Conservation (phyloP, 1,140 invertebrate species). For the Propsilocerus akamusi region DNA sequence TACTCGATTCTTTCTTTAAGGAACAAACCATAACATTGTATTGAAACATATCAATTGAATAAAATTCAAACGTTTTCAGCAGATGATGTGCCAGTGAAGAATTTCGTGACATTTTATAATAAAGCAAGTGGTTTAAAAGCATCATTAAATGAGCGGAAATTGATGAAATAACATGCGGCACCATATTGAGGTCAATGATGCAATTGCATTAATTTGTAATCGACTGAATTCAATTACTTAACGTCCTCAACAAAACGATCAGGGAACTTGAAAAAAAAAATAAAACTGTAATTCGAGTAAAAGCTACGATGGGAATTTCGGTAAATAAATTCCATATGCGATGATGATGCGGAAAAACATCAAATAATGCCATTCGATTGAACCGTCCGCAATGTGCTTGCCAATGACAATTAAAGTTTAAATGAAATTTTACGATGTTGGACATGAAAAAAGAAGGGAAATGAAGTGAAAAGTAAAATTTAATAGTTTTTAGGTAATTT, state of each 20-base stretch:
- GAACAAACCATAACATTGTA: too few relatives aligned
- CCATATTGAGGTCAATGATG: too few relatives aligned
- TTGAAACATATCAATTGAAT: too few relatives aligned
- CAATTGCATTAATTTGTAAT: background rate
- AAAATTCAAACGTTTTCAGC: too few relatives aligned
- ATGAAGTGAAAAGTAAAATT: background rate
- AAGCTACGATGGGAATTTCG: background rate
- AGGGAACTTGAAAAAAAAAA: background rate
- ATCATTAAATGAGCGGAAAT: too few relatives aligned
- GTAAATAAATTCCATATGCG: background rate
- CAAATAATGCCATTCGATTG: too few relatives aligned
- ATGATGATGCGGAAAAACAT: background rate
- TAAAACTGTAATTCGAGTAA: background rate
- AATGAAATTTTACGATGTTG: background rate
- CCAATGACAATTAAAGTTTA: background rate
- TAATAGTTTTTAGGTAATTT: too few relatives aligned
- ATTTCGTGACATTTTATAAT: too few relatives aligned
- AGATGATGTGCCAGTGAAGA: too few relatives aligned
- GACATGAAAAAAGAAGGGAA: background rate
- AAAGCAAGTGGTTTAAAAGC: too few relatives aligned
- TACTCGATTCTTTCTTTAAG: slow-evolving; percentile 27
- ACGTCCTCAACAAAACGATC: background rate
- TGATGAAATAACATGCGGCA: too few relatives aligned
- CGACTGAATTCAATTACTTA: background rate
- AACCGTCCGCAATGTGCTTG: background rate